Conservation (phyloP, 2,888 invertebrate genomes). For the Mythimna vitellina region DNA sequence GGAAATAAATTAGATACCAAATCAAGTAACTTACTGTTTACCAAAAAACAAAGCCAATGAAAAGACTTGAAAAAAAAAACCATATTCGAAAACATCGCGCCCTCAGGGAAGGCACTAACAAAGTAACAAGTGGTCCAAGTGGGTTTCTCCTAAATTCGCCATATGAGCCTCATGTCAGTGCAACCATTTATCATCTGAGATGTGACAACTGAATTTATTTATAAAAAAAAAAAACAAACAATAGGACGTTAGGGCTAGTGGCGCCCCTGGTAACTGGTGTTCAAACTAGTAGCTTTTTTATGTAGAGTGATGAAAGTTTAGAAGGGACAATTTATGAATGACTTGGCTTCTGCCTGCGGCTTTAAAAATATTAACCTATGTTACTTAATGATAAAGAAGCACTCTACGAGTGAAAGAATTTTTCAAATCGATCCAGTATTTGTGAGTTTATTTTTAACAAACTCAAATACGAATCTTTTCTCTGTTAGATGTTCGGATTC, state of each 20-base stretch:
- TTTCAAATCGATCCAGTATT: too few relatives aligned
- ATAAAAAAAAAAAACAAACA: conserved; percentile 86
- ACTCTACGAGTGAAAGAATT: too few relatives aligned
- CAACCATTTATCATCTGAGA: conserved; percentile 86
- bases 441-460: too few relatives aligned
- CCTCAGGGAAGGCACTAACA: conserved; percentile 68
- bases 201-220: conserved; percentile 90
- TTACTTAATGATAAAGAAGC: too few relatives aligned
- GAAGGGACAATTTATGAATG: conserved; percentile 41
- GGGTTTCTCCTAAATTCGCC: conserved; percentile 81
- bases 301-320: conserved; percentile 67
- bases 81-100: conserved; percentile 70
- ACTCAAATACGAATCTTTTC: too few relatives aligned
- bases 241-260: conserved; percentile 79
- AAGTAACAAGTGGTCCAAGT: conserved; percentile 87
- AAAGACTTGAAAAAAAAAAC: conserved; percentile 6
- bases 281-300: conserved; percentile 74
- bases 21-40: background rate
- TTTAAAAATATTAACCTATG: too few relatives aligned
- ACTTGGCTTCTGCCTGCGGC: background rate
- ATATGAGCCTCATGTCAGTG: conserved; percentile 87
- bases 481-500: too few relatives aligned
- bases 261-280: conserved; percentile 80
- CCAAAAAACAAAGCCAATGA: background rate
- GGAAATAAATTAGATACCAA: background rate